Base-by-base conservation (phyloP, 2,113 vertebrate species). In the Philantomba maxwellii region DNA sequence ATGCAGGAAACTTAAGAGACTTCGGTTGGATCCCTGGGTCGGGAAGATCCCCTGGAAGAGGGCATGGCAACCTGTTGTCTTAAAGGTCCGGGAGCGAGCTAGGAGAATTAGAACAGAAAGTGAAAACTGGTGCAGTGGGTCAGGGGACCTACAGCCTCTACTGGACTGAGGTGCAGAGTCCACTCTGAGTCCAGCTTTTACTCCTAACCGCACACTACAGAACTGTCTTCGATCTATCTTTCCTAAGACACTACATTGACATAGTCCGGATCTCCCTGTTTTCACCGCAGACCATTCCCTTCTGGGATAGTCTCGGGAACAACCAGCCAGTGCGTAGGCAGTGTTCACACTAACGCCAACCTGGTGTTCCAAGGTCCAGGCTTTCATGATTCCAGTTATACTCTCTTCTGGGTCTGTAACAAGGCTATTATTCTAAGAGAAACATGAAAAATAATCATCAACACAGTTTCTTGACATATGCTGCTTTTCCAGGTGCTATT, bases 251-350 rank as follows among this genome's bases (percentile, higher is more conserved):
- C 7, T n/a, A 66, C 33, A 19, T 5, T 10, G 8, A 66, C 33
- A 66, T n/a, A n/a, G 33, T 19, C 33, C 8, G 2, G 4, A 19
- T 66, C 64, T 66, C 33, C 64, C 33, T n/a, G 64, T 66, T 66
- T 66, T n/a, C 64, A n/a, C 64, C 8, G 16, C 33, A n/a, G 64
- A 19, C 64, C 33, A 66, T n/a, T 66, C 64, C 33, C 33, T 10
- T 66, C 33, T n/a, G 30, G 64, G 33, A 66, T 5, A 66, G 33
- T 66, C 64, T 66, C 16, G 0, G 64, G 33, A 19, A n/a, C 64
- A 66, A n/a, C 2, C 33, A 19, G 8, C 64, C 19, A 36, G 33
- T 5, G 16, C 0, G 0, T 66, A n/a, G 62, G 7, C 62, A 66
- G 62, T n/a, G 62, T 17, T 66, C 62, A 66, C 4, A n/a, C 33